A percentile compares a stretch with the other conserved stretches of the same genome.
phyloP scores from a whole-genome alignment of 2,888 invertebrate genomes.

The Odontocerum albicorne region DNA sequence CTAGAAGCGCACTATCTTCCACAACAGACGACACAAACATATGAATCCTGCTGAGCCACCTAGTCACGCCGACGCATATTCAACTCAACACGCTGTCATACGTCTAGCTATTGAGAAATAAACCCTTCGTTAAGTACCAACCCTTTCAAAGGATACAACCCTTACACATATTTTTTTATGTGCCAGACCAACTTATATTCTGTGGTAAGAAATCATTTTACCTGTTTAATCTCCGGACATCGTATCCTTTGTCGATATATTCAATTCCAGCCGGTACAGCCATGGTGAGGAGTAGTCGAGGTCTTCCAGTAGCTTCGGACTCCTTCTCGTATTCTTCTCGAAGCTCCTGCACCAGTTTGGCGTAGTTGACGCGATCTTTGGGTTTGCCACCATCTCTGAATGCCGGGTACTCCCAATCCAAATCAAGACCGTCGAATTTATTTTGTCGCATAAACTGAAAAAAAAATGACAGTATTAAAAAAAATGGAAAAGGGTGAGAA shows the following conservation, averaged over 20 bases:
- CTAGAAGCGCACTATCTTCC: no score
- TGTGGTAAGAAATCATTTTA: slow-evolving; percentile 47
- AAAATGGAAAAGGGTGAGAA: no score
- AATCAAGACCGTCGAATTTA: slow-evolving; percentile 90
- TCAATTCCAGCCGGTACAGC: slow-evolving; percentile 93
- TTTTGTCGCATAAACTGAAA: slow-evolving; percentile 78
- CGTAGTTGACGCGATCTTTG: slow-evolving; percentile 85
- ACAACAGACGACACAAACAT: no score
- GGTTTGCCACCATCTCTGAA: slow-evolving; percentile 80
- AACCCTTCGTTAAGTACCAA: no score
- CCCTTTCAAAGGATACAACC: no score
- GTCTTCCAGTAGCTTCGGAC: slow-evolving; percentile 77
- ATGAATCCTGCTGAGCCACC: no score
- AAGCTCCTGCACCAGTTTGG: slow-evolving; percentile 83
- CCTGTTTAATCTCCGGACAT: slow-evolving; percentile 83
- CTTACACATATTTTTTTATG: no score
- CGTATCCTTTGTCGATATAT: slow-evolving; percentile 92
- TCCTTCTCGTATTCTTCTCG: slow-evolving; percentile 89
- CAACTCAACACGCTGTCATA: no score
- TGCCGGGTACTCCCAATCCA: slow-evolving; percentile 90
- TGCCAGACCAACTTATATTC: no score
- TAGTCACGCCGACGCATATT: no score
- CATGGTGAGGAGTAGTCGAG: slow-evolving; percentile 81
- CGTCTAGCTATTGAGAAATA: no score
- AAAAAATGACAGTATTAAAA: no score